Evolutionary conservation across 2,113 vertebrate species (phyloP).

Genomic region (Cyanoderma ruficeps): DNA sequence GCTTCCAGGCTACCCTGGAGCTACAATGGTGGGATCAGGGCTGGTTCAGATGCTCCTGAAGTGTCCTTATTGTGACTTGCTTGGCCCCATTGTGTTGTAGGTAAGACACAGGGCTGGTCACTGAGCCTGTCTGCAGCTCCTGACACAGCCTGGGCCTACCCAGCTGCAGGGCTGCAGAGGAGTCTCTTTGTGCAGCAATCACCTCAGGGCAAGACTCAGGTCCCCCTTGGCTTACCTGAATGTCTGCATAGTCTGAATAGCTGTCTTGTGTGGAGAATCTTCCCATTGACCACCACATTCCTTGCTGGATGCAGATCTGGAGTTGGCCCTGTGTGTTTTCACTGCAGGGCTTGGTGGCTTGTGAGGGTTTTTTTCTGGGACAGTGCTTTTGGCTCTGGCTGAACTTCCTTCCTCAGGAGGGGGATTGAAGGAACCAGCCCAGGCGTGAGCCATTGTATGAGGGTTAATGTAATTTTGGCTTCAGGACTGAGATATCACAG

Average conservation of each 20-base stretch:
- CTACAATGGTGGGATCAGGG: not conserved
- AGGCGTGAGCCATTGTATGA: not conserved
- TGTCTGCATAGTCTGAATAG: not conserved
- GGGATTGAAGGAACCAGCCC: not conserved
- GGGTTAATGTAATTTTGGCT: not conserved
- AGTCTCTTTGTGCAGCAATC: not conserved
- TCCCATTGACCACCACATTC: not conserved
- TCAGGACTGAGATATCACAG: not conserved
- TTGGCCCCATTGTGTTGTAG: not conserved
- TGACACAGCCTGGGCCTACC: not conserved
- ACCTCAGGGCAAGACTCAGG: not conserved
- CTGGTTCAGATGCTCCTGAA: not conserved
- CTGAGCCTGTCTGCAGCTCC: not conserved
- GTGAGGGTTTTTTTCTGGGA: not conserved
- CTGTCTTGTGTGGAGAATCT: not conserved
- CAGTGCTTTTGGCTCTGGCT: not conserved
- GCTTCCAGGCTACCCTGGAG: not conserved
- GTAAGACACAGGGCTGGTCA: not conserved
- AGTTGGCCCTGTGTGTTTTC: not conserved
- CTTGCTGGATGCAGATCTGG: not conserved
- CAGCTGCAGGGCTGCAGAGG: not conserved
- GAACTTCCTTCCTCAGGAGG: not conserved
- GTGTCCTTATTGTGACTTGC: not conserved
- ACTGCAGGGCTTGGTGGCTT: fast-evolving
- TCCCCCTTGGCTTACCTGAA: not conserved